These are phyloP conservation scores for Caenorhabditis japonica DNA, from an alignment of 2,888 invertebrate species.

Conservation along the genomic window DNA sequence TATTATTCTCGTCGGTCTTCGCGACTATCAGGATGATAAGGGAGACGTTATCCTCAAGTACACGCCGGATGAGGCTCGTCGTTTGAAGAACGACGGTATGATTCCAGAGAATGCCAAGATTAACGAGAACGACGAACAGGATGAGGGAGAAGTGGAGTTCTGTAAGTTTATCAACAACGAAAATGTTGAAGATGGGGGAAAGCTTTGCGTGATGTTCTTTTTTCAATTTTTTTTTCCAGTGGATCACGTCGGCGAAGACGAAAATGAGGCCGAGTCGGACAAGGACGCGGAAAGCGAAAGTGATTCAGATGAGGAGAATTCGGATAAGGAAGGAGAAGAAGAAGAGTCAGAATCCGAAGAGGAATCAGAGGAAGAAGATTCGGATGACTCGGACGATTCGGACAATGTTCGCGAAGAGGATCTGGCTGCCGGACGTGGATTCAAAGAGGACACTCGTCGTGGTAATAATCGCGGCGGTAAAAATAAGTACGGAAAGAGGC, in stretches of 20 bases:
- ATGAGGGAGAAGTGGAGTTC: slow-evolving; percentile 74
- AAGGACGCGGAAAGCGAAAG: slow-evolving; percentile 39
- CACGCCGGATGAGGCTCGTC: slow-evolving; percentile 97
- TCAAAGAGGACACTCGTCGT: slow-evolving; percentile 48
- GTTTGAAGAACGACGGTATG: slow-evolving; percentile 98
- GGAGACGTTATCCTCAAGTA: slow-evolving; percentile 99
- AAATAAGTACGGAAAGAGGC: slow-evolving; percentile 65
- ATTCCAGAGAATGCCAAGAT: slow-evolving; percentile 89
- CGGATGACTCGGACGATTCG: slow-evolving; percentile 42
- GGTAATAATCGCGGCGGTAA: slow-evolving; percentile 54
- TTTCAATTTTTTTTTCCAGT: slow-evolving; percentile 56
- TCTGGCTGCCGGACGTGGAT: slow-evolving; percentile 62
- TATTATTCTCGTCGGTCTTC: slow-evolving; percentile 94
- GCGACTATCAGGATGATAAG: slow-evolving; percentile 87
- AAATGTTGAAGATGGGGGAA: too few relatives aligned
- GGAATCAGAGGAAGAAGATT: slow-evolving; percentile 44
- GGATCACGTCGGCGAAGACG: slow-evolving; percentile 60
- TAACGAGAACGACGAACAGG: slow-evolving; percentile 74
- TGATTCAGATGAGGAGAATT: slow-evolving; percentile 48
- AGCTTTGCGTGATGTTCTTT: too few relatives aligned
- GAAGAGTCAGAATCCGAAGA: slow-evolving; percentile 36
- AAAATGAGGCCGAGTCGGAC: slow-evolving; percentile 42
- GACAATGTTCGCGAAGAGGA: slow-evolving; percentile 64
- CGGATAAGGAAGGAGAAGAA: slow-evolving; percentile 49
- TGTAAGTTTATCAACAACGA: slow-evolving; percentile 29